Percentiles rank a stretch among this genome's conserved stretches.
These are phyloP conservation scores for Pseudococcus longispinus DNA, from an alignment of 2,888 invertebrate genomes.

Conservation along the genomic window DNA sequence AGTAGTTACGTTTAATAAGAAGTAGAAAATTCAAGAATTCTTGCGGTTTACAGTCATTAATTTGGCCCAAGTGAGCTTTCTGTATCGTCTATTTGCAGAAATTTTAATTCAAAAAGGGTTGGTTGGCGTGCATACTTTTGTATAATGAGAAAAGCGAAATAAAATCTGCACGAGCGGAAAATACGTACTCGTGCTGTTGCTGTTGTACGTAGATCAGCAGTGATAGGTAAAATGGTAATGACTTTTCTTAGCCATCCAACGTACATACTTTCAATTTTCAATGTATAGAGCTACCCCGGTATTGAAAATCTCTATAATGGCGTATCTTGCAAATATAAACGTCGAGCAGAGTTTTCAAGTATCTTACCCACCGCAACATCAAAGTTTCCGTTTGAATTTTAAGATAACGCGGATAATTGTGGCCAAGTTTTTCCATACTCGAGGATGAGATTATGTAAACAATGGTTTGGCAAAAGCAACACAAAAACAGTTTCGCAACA, in stretches of 20 bases:
- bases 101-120: constrained; percentile 45
- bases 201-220: constrained; percentile 1
- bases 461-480: not conserved
- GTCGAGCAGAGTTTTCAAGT: not conserved
- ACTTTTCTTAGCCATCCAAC: not conserved
- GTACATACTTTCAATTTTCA: too few relatives aligned
- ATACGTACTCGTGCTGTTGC: constrained; percentile 13
- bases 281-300: too few relatives aligned
- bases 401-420: not conserved
- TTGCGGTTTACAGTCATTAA: constrained; percentile 30
- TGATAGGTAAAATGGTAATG: constrained; percentile 13
- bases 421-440: not conserved
- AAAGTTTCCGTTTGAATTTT: not conserved
- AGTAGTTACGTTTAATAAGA: constrained; percentile 36
- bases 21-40: constrained; percentile 41
- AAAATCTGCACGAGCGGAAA: constrained; percentile 51
- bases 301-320: not conserved
- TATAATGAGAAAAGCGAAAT: constrained; percentile 38
- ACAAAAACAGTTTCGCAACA: not conserved
- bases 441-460: not conserved
- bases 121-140: constrained; percentile 36
- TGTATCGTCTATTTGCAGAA: constrained; percentile 33
- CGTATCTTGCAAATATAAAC: not conserved
- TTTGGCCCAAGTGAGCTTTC: constrained; percentile 33
- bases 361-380: not conserved